phyloP scores from a whole-genome alignment of 2,888 invertebrate species.

The Plusia festucae region DNA sequence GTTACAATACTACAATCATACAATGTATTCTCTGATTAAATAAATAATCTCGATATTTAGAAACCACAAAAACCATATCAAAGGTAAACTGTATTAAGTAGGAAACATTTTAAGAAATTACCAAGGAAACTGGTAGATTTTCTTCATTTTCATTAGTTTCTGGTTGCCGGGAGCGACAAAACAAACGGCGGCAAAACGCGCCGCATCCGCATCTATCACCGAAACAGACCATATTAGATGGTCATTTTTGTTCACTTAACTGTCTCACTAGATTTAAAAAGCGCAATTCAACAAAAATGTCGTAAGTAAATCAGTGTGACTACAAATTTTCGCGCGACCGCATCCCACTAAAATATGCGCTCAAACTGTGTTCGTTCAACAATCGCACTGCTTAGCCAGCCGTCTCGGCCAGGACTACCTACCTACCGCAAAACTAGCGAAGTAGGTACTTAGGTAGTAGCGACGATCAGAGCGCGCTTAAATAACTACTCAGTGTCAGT shows the following conservation, averaged over 20 bases:
- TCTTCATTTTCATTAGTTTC: constrained; percentile 59
- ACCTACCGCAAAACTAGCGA: constrained; percentile 55
- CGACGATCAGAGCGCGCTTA: constrained; percentile 9
- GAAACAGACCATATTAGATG: constrained; percentile 70
- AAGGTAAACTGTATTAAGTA: background rate
- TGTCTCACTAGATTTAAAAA: constrained; percentile 49
- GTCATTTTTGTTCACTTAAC: constrained; percentile 51
- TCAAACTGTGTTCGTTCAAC: constrained; percentile 56
- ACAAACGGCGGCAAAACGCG: constrained; percentile 78
- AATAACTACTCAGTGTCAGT: constrained; percentile 4
- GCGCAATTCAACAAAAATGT: constrained; percentile 51
- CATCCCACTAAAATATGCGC: constrained; percentile 77
- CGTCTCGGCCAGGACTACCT: constrained; percentile 49
- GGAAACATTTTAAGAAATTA: constrained; percentile 58
- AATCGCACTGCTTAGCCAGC: constrained; percentile 51
- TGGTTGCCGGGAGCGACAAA: constrained; percentile 72
- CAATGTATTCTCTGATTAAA: no score
- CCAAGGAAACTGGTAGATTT: constrained; percentile 72
- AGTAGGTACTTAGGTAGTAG: no score
- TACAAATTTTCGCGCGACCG: constrained; percentile 56
- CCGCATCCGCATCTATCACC: constrained; percentile 77
- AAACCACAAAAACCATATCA: no score
- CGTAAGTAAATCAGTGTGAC: constrained; percentile 37
- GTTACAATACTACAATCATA: no score
- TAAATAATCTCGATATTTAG: no score